Conservation (phyloP, 2,888 invertebrate genomes). For the Phytoseiulus persimilis region DNA sequence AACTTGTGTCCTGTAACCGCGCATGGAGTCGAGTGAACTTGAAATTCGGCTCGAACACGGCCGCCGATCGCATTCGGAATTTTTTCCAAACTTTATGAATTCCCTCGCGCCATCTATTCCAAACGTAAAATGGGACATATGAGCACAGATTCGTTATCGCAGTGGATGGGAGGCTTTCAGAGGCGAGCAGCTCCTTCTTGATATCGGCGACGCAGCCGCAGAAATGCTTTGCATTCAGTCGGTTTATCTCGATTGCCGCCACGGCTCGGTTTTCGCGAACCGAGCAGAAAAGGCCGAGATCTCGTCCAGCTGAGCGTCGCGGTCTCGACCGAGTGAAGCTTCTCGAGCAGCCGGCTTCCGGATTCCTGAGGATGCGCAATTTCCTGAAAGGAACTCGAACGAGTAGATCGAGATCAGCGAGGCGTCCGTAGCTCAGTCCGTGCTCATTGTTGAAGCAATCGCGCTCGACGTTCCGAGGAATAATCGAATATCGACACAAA, state of each 20-base stretch:
- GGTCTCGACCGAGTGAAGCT: too few species aligned
- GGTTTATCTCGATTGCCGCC: background rate
- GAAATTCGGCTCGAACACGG: background rate
- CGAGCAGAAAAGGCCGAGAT: too few species aligned
- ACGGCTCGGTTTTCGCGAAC: background rate
- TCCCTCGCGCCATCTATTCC: background rate
- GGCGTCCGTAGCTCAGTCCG: too few species aligned
- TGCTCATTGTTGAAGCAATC: background rate
- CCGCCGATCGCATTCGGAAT: background rate
- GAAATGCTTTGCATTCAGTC: background rate
- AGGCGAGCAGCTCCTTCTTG: background rate
- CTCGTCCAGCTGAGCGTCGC: too few species aligned
- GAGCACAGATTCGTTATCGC: background rate
- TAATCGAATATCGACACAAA: background rate
- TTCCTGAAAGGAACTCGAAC: too few species aligned
- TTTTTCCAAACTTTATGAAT: background rate
- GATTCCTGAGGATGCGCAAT: too few species aligned
- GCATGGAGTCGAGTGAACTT: background rate
- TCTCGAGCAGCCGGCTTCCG: too few species aligned
- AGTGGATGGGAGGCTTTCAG: background rate
- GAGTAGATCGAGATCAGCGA: too few species aligned
- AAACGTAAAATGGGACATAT: background rate
- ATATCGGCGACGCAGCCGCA: background rate
- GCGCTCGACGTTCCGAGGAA: background rate
- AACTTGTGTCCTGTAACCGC: background rate